Base-by-base conservation (phyloP, 2,888 invertebrate species). In the Calameuta idolon region DNA sequence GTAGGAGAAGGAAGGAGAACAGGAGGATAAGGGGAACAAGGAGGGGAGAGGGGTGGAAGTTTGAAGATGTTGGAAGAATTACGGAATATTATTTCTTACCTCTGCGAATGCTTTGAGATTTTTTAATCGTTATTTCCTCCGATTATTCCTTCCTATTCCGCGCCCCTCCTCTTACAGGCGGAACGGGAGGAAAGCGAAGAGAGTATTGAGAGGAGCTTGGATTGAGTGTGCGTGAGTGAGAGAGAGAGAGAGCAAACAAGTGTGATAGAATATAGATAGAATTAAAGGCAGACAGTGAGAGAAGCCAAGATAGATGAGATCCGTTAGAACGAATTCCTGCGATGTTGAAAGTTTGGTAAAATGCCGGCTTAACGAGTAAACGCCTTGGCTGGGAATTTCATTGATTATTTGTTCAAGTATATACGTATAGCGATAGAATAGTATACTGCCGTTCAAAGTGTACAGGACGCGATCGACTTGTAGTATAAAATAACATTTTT, bases 31-130 rank as follows among this genome's bases (percentile, higher is more conserved):
- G 12, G 0, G n/a, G n/a, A 15, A 71, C 12, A 33, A n/a, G 69
- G 1, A 11, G n/a, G 23, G 5, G 1, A 3, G 23, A n/a, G 9
- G 12, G 11, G 23, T 5, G 11, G 71, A 30, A 12, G 71, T 33
- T 31, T 31, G 30, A 34, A 30, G 69, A 23, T 11, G 12, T 31
- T 30, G 30, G 5, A 30, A 31, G 23, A 71, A 11, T 71, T 12
- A n/a, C 71, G 71, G 15, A 11, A 74, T 74, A 74, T 82, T 82
- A 82, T 80, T 80, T 79, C 80, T 78, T 74, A 75, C 80, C 34
- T 75, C 80, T 77, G 69, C 69, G 69, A 76, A 76, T 69, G 69
- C 55, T 68, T 71, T 73, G 33, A 35, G 77, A 75, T 80, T 82
- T 79, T 81, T 83, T 74, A 34, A 30, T 35, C 74, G 34, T 33